A percentile compares a stretch with the other conserved stretches of the same genome.
Evolutionary conservation across 2,888 invertebrate species (phyloP).

Genomic region (Pammene aurita): DNA sequence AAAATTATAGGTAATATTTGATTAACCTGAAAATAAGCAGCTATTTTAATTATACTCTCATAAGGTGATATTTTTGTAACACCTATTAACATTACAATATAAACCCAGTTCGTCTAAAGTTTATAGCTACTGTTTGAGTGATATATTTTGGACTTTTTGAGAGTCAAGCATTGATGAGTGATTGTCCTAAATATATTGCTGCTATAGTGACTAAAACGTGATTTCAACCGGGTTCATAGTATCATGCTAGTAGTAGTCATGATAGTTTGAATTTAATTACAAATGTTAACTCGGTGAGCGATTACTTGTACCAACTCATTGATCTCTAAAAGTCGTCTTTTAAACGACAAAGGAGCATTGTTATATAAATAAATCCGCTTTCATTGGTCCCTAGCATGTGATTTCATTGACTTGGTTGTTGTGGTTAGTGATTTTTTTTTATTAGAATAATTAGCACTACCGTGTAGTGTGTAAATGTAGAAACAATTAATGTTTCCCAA

Average conservation of each 20-base stretch:
- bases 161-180: background rate
- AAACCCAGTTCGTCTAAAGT: background rate
- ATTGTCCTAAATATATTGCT: background rate
- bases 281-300: conserved; percentile 53
- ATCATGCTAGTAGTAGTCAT: background rate
- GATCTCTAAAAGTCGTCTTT: conserved; percentile 32
- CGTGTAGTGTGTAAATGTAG: conserved; percentile 48
- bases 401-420: conserved; percentile 48
- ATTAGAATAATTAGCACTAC: conserved; percentile 49
- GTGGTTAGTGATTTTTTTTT: conserved; percentile 51
- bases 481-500: conserved; percentile 39
- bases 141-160: background rate
- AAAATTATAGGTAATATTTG: conserved; percentile 5
- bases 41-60: background rate
- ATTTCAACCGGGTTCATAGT: background rate
- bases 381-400: conserved; percentile 56
- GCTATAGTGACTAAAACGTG: background rate
- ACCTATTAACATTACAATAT: background rate
- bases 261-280: conserved; percentile 1
- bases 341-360: conserved; percentile 27
- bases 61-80: conserved; percentile 2
- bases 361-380: conserved; percentile 44
- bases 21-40: conserved; percentile 18
- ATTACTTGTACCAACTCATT: conserved; percentile 35
- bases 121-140: background rate